These are phyloP conservation scores for Bubalus kerabau DNA, from an alignment of 2,113 vertebrate genomes.

Conservation along the genomic window DNA sequence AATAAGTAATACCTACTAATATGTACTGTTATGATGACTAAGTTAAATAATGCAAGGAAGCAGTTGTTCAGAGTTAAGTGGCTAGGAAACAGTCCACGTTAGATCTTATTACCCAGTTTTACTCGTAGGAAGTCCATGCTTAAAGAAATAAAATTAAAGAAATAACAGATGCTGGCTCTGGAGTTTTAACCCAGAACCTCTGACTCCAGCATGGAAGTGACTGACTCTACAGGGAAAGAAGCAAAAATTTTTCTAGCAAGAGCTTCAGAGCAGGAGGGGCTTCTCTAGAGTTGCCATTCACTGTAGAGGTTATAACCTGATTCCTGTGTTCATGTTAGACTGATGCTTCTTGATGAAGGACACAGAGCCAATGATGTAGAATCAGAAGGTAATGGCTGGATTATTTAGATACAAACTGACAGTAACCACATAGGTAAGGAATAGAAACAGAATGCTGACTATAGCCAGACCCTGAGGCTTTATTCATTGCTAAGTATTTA, in stretches of 20 bases:
- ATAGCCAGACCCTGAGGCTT: too few species aligned
- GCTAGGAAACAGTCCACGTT: accelerated
- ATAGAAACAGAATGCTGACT: too few species aligned
- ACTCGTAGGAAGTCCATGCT: background rate
- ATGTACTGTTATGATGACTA: background rate
- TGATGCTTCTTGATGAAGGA: background rate
- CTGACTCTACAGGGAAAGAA: background rate
- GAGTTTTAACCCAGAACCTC: background rate
- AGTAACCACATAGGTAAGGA: too few species aligned
- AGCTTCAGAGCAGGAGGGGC: accelerated
- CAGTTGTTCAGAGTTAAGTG: accelerated
- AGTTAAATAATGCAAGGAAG: background rate
- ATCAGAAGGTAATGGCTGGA: background rate
- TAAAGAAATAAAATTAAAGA: background rate
- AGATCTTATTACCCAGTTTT: background rate
- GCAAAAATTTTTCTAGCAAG: accelerated
- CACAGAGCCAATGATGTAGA: background rate
- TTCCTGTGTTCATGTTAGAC: background rate
- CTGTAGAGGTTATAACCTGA: background rate
- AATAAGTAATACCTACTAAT: background rate
- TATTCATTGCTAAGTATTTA: too few species aligned
- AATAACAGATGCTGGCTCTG: background rate
- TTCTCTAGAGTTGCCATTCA: background rate
- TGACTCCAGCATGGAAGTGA: background rate
- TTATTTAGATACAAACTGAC: too few species aligned